Base-by-base conservation (phyloP, 92 coral and sea anemone species). In the Palythoa heliodiscus region DNA sequence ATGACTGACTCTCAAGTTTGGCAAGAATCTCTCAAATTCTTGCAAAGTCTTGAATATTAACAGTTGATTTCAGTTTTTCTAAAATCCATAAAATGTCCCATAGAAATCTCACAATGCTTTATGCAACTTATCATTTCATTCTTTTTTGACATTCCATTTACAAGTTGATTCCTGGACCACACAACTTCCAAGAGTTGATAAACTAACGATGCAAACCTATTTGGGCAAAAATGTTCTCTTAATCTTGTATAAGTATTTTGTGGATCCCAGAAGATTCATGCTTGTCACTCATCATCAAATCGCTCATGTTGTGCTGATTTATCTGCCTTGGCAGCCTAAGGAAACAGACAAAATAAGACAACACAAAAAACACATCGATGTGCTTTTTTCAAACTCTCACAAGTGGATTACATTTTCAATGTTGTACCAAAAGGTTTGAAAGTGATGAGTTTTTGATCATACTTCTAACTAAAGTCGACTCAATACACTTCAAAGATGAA, bases 271-370 rank as follows among this genome's bases (percentile, higher is more conserved):
- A 19, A 52, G 66, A 14, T 11, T 37, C 12, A 15, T 5, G 9
- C 58, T 23, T 64, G 38, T 79, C n/a, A 63, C 40, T 39, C 39
- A 38, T 61, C 70, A 19, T 79, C 84, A 64, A 63, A 79, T 43
- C 47, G 55, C 40, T 50, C 63, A 71, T 79, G 84, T 69, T 79
- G 43, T 43, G 84, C 54, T 4, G 54, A 20, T n/a, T 25, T 48
- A 22, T 73, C 43, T 0, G 39, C 47, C 17, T 43, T 53, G 19
- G 84, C 84, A 64, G 84, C 84, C 84, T 79, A 22, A 10, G 29
- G 43, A 38, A 52, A 43, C 10, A 12, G 35, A 17, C n/a, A 8
- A 10, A 22, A 16, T 76, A 5, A 53, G 39, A 63, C 57, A 24
- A 22, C 71, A 79, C 25, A n/a, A 2, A 39, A 20, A 40, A 79